Conservation (phyloP, 2,113 vertebrate genomes). For the Chrysochloris asiatica region DNA sequence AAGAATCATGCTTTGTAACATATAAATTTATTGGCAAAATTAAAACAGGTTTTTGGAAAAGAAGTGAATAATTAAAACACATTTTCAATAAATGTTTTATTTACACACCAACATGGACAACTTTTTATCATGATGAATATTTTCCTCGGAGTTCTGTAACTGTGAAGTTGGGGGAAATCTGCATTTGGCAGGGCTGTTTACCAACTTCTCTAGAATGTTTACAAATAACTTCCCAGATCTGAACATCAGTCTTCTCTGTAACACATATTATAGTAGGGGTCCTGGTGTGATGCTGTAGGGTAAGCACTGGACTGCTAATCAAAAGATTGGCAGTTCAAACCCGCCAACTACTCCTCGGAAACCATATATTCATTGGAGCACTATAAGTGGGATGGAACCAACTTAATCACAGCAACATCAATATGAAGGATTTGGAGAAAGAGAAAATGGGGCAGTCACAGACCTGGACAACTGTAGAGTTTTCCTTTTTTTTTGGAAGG, state of each 20-base stretch:
- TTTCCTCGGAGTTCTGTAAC: not conserved
- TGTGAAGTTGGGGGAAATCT: not conserved
- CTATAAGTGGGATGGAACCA: too few species aligned
- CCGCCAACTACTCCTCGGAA: too few species aligned
- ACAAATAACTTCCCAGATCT: not conserved
- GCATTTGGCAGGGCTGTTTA: slow-evolving; percentile 1
- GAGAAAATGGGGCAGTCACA: not conserved
- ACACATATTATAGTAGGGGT: too few species aligned
- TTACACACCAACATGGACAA: slow-evolving; percentile 25
- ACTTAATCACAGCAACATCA: too few species aligned
- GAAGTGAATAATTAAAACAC: slow-evolving; percentile 41
- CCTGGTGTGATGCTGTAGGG: not conserved
- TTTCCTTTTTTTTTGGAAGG: not conserved
- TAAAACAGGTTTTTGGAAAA: slow-evolving; percentile 35
- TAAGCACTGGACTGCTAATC: too few species aligned
- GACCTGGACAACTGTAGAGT: not conserved
- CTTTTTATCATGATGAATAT: slow-evolving; percentile 11
- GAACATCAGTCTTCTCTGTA: not conserved
- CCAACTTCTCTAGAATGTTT: not conserved
- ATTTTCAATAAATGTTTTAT: slow-evolving; percentile 24
- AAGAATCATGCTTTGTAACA: slow-evolving; percentile 34
- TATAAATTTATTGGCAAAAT: slow-evolving; percentile 17
- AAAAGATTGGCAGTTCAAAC: too few species aligned
- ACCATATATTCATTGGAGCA: too few species aligned
- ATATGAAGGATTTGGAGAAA: too few species aligned